These are phyloP conservation scores for Pteronotus mesoamericanus DNA, from an alignment of 2,797 vertebrate genomes.

Conservation along the genomic window DNA sequence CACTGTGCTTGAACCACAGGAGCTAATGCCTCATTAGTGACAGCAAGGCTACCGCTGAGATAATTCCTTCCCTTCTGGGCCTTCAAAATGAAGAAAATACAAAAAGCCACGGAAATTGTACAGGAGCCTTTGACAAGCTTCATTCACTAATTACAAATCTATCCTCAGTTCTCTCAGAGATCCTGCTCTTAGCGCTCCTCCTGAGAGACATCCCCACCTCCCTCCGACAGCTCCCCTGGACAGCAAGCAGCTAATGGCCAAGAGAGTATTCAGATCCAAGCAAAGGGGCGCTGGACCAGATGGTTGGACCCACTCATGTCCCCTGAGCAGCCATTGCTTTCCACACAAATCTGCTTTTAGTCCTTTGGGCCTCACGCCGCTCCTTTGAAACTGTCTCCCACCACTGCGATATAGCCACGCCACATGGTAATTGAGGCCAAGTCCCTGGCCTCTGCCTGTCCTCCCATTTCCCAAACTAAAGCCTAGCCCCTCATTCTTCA, in stretches of 20 bases:
- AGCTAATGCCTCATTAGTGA: conserved; percentile 54
- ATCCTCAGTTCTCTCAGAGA: neutral
- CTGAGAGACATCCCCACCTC: neutral
- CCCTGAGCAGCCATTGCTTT: neutral
- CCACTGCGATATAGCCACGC: neutral
- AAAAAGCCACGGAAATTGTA: conserved; percentile 2
- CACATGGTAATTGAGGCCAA: neutral
- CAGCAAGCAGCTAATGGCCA: neutral
- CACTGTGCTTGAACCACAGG: neutral
- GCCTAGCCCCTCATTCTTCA: neutral
- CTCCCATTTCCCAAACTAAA: neutral
- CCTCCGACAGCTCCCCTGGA: neutral
- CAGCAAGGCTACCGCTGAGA: conserved; percentile 43
- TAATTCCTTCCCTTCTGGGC: conserved; percentile 33
- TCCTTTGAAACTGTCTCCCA: neutral
- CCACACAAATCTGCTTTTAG: neutral
- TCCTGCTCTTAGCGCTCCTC: neutral
- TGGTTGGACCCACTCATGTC: neutral
- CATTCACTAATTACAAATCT: conserved; percentile 45
- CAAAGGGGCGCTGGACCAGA: neutral
- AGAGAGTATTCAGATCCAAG: neutral
- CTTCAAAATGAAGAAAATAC: conserved; percentile 44
- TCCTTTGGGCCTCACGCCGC: neutral
- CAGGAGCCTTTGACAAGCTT: conserved; percentile 6
- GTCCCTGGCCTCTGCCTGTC: neutral